phyloP scores from a whole-genome alignment of 2,113 vertebrate species.

The Pelusios castaneus region DNA sequence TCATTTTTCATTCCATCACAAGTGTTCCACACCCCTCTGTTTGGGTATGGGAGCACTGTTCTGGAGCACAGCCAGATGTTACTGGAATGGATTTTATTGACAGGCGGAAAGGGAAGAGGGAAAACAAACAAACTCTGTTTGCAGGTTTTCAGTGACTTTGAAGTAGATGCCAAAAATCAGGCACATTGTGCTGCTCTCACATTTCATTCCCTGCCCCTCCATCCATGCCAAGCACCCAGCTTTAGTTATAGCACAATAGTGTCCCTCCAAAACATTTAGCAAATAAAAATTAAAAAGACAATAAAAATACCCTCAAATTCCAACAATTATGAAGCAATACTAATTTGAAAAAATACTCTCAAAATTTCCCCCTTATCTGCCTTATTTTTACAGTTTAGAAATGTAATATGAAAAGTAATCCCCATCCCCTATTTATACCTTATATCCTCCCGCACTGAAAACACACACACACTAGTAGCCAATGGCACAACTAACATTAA shows the following conservation, averaged over 20 bases:
- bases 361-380: background rate
- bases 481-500: background rate
- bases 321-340: background rate
- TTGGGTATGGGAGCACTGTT: fast-evolving
- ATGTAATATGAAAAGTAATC: background rate
- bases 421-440: background rate
- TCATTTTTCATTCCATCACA: background rate
- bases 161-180: background rate
- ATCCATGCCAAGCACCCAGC: background rate
- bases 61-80: background rate
- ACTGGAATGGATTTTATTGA: background rate
- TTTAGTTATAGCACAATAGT: background rate
- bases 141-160: background rate
- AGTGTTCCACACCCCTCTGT: fast-evolving
- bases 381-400: background rate
- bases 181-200: background rate
- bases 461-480: background rate
- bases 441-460: background rate
- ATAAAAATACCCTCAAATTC: background rate
- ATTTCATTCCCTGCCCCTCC: background rate
- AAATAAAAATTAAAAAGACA: background rate
- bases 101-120: background rate
- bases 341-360: background rate
- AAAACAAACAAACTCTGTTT: background rate
- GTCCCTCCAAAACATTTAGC: background rate